Percentiles rank a stretch among this genome's conserved stretches.
Evolutionary conservation across 1,140 invertebrate species (phyloP).

Genomic region (Grapholita molesta): DNA sequence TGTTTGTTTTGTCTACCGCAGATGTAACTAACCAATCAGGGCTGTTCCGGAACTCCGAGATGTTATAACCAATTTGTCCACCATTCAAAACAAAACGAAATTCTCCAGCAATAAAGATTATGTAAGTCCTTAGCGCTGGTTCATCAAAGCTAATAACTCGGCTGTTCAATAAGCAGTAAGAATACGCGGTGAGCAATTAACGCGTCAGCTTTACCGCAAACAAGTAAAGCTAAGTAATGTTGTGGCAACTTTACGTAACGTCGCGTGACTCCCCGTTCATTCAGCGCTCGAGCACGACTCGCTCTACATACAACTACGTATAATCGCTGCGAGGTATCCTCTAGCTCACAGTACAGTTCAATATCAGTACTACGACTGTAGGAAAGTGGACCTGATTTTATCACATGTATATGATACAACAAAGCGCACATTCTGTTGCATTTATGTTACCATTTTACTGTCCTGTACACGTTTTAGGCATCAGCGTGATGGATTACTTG

Average conservation of each 20-base stretch:
- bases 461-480: no score
- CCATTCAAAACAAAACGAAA: no score
- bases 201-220: conserved; percentile 61
- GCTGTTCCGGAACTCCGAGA: no score
- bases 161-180: background rate
- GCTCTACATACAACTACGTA: conserved; percentile 16
- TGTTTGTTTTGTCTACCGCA: no score
- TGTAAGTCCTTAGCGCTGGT: background rate
- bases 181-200: conserved; percentile 48
- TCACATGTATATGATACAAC: no score
- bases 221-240: conserved; percentile 48
- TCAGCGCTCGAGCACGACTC: conserved; percentile 40
- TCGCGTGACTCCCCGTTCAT: conserved; percentile 68
- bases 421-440: no score
- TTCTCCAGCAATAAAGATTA: no score
- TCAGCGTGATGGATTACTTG: no score
- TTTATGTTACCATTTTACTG: no score
- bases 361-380: background rate
- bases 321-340: background rate
- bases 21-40: no score
- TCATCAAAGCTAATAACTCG: background rate
- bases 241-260: conserved; percentile 67
- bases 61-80: no score
- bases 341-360: background rate
- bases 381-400: no score